phyloP scores from a whole-genome alignment of 1,140 invertebrate species.

The Lasioglossum albipes region DNA sequence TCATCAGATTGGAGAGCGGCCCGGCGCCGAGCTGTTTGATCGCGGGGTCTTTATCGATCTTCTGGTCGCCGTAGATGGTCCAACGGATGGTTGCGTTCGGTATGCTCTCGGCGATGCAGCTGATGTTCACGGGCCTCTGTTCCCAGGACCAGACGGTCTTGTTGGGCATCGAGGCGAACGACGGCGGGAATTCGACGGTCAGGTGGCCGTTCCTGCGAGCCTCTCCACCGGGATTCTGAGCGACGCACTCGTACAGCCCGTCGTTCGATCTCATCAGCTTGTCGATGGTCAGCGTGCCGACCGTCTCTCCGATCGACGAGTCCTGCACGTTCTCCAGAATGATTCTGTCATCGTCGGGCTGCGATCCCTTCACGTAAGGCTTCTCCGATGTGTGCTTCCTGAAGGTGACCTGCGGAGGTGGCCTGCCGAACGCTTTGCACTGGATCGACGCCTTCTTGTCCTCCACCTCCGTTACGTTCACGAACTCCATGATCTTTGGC shows the following conservation, averaged over 20 bases:
- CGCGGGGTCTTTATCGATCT: slow-evolving; percentile 80
- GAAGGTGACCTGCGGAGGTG: slow-evolving; percentile 88
- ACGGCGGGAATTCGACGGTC: slow-evolving; percentile 90
- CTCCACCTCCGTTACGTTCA: slow-evolving; percentile 86
- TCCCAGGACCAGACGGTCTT: slow-evolving; percentile 90
- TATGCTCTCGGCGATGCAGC: slow-evolving; percentile 93
- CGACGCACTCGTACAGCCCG: slow-evolving; percentile 93
- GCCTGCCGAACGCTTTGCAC: slow-evolving; percentile 89
- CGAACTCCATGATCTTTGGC: slow-evolving; percentile 88
- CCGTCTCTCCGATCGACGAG: slow-evolving; percentile 82
- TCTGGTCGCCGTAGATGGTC: slow-evolving; percentile 81
- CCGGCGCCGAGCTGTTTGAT: slow-evolving; percentile 84
- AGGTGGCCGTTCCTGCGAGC: slow-evolving; percentile 90
- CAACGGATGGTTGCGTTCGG: slow-evolving; percentile 95
- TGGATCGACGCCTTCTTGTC: slow-evolving; percentile 84
- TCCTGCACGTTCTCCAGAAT: slow-evolving; percentile 80
- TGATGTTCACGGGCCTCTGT: slow-evolving; percentile 88
- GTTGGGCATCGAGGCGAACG: slow-evolving; percentile 87
- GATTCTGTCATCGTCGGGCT: slow-evolving; percentile 84
- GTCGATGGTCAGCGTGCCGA: slow-evolving; percentile 83
- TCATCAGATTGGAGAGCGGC: slow-evolving; percentile 85
- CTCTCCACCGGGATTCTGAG: slow-evolving; percentile 88
- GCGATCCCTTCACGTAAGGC: slow-evolving; percentile 82
- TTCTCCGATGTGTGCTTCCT: slow-evolving; percentile 82
- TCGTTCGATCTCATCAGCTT: slow-evolving; percentile 84